A percentile compares a stretch with the other conserved stretches of the same genome.
Evolutionary conservation across 2,113 vertebrate species (phyloP).

Genomic region (Peromyscus leucopus): DNA sequence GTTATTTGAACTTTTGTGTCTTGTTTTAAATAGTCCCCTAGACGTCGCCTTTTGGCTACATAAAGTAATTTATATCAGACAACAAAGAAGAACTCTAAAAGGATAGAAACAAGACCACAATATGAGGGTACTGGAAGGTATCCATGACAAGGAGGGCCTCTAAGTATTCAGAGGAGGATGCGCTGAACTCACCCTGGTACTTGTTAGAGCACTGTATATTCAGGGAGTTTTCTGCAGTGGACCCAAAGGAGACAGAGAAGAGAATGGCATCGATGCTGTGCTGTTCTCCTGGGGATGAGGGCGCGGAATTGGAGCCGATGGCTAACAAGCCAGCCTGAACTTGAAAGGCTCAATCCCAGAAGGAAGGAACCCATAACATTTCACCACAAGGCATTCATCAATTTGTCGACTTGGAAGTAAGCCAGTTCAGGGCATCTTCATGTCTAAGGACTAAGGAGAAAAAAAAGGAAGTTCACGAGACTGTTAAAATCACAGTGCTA

Average conservation of each 20-base stretch:
- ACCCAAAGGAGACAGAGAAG: not conserved
- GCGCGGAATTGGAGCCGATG: not conserved
- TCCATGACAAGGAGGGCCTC: not conserved
- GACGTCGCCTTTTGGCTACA: not conserved
- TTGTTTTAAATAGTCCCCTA: conserved; percentile 13
- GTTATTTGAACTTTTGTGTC: not conserved
- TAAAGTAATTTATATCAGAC: not conserved
- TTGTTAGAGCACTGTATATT: not conserved
- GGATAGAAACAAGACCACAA: not conserved
- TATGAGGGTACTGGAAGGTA: not conserved
- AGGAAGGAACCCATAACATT: not conserved
- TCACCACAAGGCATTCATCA: not conserved
- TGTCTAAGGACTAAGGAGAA: not conserved
- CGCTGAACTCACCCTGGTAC: not conserved
- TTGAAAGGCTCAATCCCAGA: not conserved
- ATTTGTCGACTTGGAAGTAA: not conserved
- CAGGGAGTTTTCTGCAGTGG: not conserved
- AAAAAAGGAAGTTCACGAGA: not conserved
- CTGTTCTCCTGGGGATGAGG: not conserved
- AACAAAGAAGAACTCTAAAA: not conserved
- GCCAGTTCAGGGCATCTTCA: not conserved
- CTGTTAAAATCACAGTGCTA: not conserved
- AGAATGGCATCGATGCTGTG: not conserved
- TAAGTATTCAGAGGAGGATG: not conserved
- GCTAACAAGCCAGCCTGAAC: not conserved